phyloP scores from a whole-genome alignment of 2,797 vertebrate species.

The Hafferia zeledoni region DNA sequence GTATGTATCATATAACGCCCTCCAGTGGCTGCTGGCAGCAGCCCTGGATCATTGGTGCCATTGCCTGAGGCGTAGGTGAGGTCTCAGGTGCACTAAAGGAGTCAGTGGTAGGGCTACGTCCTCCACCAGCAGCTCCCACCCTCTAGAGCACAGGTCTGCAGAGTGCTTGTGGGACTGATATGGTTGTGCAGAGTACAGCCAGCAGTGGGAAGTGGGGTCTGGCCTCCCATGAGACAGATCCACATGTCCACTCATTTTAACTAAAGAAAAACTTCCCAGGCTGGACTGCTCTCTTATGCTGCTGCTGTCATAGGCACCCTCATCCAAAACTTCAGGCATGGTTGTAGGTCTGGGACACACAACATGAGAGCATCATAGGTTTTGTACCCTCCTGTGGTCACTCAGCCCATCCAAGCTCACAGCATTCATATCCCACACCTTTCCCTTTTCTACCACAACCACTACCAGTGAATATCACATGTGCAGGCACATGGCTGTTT shows the following conservation, averaged over 20 bases:
- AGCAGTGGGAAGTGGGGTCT: neutral
- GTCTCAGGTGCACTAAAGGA: fast-evolving
- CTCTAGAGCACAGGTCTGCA: neutral
- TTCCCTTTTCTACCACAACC: neutral
- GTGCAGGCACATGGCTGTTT: neutral
- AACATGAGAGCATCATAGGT: fast-evolving
- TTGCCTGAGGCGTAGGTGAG: neutral
- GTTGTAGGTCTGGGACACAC: fast-evolving
- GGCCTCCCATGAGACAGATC: neutral
- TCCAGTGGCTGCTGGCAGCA: neutral
- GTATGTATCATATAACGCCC: neutral
- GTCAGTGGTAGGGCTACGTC: neutral
- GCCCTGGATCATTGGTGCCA: neutral
- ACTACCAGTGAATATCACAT: neutral
- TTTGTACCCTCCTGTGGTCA: neutral
- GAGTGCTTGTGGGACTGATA: neutral
- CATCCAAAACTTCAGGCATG: neutral
- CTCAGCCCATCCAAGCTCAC: neutral
- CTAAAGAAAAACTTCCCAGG: neutral
- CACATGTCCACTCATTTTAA: neutral
- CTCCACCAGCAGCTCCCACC: neutral
- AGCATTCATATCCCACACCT: fast-evolving
- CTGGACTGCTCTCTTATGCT: neutral
- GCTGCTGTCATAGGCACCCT: neutral
- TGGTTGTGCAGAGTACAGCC: fast-evolving